Conservation (phyloP, 2,888 invertebrate genomes). For the Sarcophaga subvicina region DNA sequence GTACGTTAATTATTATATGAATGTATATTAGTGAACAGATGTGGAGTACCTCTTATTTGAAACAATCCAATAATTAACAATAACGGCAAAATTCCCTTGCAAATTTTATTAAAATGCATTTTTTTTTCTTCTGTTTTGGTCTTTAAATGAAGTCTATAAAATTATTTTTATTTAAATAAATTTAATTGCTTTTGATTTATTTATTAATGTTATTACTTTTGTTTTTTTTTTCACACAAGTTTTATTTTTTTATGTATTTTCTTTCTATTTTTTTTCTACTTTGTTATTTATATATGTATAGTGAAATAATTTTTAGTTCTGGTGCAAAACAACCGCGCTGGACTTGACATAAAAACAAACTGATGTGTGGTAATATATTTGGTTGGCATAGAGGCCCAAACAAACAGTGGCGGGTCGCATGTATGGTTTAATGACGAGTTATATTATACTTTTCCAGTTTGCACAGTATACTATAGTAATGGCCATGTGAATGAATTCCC, state of each 20-base stretch:
- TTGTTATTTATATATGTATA: conserved; percentile 19
- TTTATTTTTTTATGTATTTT: conserved; percentile 33
- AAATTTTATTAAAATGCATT: conserved; percentile 57
- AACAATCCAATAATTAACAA: conserved; percentile 58
- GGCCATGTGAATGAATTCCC: neutral
- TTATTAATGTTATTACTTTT: conserved; percentile 9
- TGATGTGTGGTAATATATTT: conserved; percentile 64
- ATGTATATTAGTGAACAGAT: neutral
- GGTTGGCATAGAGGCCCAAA: conserved; percentile 61
- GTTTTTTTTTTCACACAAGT: conserved; percentile 55
- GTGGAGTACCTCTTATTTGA: conserved; percentile 56
- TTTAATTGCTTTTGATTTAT: conserved; percentile 10
- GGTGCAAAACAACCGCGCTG: conserved; percentile 67
- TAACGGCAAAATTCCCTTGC: conserved; percentile 53
- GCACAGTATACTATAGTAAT: conserved; percentile 31
- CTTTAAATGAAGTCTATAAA: neutral
- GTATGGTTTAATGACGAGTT: conserved; percentile 45
- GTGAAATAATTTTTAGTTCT: conserved; percentile 30
- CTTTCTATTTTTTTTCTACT: neutral
- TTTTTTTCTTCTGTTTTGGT: conserved; percentile 29
- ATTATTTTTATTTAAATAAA: conserved; percentile 30
- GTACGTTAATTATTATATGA: conserved; percentile 3
- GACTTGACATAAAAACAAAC: conserved; percentile 70
- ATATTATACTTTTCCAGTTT: conserved; percentile 45
- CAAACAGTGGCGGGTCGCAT: conserved; percentile 56